Base-by-base conservation (phyloP, 2,888 invertebrate species). In the Euphydryas editha region DNA sequence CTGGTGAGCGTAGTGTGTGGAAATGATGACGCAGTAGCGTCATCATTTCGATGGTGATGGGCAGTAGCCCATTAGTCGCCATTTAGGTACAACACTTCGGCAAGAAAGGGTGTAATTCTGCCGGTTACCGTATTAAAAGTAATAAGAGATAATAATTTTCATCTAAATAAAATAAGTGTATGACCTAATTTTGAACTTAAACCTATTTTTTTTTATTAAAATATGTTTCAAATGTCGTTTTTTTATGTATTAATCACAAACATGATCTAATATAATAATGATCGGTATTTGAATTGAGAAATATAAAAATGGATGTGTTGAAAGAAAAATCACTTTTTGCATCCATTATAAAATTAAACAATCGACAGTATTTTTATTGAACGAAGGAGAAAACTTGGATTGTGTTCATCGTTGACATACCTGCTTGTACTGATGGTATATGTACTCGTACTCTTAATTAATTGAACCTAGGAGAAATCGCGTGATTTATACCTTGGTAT, bases 331-430 rank as follows among this genome's bases (percentile, higher is more conserved):
- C 30, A 17, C 54, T 17, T 36, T 58, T 72, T 70, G 73, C 75
- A 76, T 73, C 78, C 68, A 81, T 78, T 78, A 76, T 77, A 69
- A 73, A 73, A 71, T 75, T 68, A 76, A 81, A 81, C 79, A 81
- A 80, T 80, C 72, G 76, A 71, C 66, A 59, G 67, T 69, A 74
- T 72, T 73, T 72, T 64, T 70, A 68, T 67, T 67, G 64, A 65
- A 59, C 51, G 62, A 61, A 61, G 68, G 74, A 74, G 77, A 74
- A 73, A 70, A 73, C 62, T 63, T 57, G 62, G 62, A 73, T 72
- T 72, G 70, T 70, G 69, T 66, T 73, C 68, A 64, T 62, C 58
- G 61, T 65, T 67, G 71, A 62, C 67, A 51, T 21, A 49, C 51
- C 49, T 37, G 5, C 39, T 39, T n/a, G 15, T n/a, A 44, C 2